phyloP scores from a whole-genome alignment of 2,888 invertebrate species.

The Coenonympha arcania region DNA sequence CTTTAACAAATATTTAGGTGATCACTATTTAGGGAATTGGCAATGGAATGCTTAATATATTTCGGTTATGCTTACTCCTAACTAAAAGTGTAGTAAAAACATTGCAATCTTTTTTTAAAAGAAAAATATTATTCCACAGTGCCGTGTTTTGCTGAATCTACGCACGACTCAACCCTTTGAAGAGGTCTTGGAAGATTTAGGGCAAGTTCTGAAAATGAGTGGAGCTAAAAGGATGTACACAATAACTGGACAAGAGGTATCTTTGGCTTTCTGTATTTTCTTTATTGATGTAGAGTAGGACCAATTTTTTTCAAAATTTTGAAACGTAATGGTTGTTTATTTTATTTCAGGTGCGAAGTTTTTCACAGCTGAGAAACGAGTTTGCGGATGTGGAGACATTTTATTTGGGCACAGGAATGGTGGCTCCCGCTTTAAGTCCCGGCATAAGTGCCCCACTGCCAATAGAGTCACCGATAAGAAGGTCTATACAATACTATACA shows the following conservation, averaged over 20 bases:
- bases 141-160: conserved; percentile 91
- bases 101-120: too few species aligned
- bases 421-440: conserved; percentile 57
- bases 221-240: conserved; percentile 94
- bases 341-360: conserved; percentile 84
- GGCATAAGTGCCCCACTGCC: conserved; percentile 61
- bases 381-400: conserved; percentile 94
- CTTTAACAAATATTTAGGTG: too few species aligned
- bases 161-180: conserved; percentile 95
- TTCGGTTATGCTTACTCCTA: too few species aligned
- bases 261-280: not conserved
- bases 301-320: too few species aligned
- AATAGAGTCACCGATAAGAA: conserved; percentile 64
- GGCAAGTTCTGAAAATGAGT: conserved; percentile 92
- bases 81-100: too few species aligned
- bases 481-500: conserved; percentile 35
- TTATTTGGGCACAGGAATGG: conserved; percentile 78
- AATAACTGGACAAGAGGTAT: conserved; percentile 90
- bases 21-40: too few species aligned
- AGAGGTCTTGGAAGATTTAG: conserved; percentile 93
- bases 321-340: not conserved
- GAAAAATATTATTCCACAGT: conserved; percentile 71
- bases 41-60: too few species aligned
- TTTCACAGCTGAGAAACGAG: conserved; percentile 93
- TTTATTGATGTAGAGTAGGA: not conserved